Base-by-base conservation (phyloP, 2,113 vertebrate species). In the Plestiodon gilberti region DNA sequence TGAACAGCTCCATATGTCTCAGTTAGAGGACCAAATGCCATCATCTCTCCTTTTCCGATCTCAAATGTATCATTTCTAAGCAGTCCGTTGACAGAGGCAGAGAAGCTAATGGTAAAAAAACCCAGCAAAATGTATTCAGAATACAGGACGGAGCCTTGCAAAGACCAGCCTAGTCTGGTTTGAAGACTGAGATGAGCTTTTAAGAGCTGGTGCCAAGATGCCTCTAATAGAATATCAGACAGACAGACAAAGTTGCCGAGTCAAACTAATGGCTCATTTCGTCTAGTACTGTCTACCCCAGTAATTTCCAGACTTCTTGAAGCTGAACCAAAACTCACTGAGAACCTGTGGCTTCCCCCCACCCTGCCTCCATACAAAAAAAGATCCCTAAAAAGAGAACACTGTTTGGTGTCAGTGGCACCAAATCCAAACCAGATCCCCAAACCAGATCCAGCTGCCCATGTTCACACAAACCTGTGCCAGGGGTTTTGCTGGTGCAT, bases 1-100 rank as follows among this genome's bases (percentile, higher is more conserved):
- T 85, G 71, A 79, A n/a, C 84, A 86, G 67, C 69, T 23, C 61
- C 82, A 52, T 88, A 79, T 80, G 22, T 83, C 62, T 84, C 62
- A 83, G 79, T 90, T 90, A 90, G 89, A 81, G 1, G 1, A 83
- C 2, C 14, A 62, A 67, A 69, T 67, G 74, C 20, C 86, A 8
- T 86, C 87, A 8, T 86, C 87, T 89, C 4, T 90, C 55, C 83
- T 86, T 87, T 23, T n/a, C 3, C 84, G 35, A 9, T 2, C 55
- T 64, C 1, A 4, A 82, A 88, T 87, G 85, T 87, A 48, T 80
- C 17, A n/a, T 81, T 3, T 65, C 90, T 22, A 69, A 82, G 30
- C 15, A 20, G 38, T 28, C 18, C 73, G 22, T 55, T 84, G 73
- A 52, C 20, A 43, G 0, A 86, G 11, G 38, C 83, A 79, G 15